Percentiles rank a stretch among this genome's conserved stretches.
phyloP scores from a whole-genome alignment of 2,797 vertebrate genomes.

The Poliocrania exsul region DNA sequence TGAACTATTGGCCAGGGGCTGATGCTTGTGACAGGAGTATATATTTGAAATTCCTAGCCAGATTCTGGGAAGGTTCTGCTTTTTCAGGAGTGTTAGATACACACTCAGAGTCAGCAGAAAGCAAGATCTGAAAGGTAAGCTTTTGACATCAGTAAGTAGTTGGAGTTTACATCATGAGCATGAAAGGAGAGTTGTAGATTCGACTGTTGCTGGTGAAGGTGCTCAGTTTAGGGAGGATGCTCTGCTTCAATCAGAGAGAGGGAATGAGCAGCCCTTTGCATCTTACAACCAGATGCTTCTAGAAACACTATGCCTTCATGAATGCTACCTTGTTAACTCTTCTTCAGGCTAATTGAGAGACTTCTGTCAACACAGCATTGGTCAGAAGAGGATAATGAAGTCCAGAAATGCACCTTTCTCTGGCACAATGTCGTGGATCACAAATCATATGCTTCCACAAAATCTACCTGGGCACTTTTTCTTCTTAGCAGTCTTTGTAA shows the following conservation, averaged over 20 bases:
- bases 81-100: not conserved
- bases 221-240: not conserved
- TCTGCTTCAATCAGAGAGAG: not conserved
- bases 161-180: not conserved
- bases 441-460: not conserved
- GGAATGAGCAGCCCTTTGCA: not conserved
- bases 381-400: not conserved
- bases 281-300: not conserved
- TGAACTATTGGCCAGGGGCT: not conserved
- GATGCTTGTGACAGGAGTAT: not conserved
- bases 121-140: not conserved
- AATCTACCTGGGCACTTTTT: not conserved
- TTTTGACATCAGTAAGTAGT: not conserved
- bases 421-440: not conserved
- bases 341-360: not conserved
- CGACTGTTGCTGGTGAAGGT: fast-evolving
- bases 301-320: not conserved
- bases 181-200: not conserved
- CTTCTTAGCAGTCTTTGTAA: not conserved
- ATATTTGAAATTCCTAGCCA: not conserved
- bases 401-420: not conserved
- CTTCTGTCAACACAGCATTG: not conserved
- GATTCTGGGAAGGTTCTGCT: not conserved
- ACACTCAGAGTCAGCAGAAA: not conserved
- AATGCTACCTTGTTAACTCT: not conserved